Percentiles rank a stretch among this genome's conserved stretches.
These are phyloP conservation scores for Epinotia demarniana DNA, from an alignment of 2,888 invertebrate species.

Conservation along the genomic window DNA sequence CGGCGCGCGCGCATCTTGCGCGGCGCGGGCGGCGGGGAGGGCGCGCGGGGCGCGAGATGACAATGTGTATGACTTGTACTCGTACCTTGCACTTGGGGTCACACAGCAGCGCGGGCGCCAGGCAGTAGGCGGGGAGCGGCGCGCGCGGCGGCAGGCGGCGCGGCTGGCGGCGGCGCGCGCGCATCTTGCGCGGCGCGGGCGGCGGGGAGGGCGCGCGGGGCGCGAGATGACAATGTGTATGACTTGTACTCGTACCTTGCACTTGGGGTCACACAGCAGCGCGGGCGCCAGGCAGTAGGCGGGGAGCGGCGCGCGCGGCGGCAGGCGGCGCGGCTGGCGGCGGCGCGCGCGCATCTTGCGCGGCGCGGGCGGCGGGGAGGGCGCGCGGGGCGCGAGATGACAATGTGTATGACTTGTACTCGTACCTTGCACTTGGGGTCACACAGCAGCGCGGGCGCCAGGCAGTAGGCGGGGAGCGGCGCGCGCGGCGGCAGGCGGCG, in stretches of 20 bases:
- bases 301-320: constrained; percentile 69
- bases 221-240: constrained; percentile 52
- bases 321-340: constrained; percentile 72
- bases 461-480: constrained; percentile 70
- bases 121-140: constrained; percentile 70
- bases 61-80: too few species aligned
- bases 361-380: constrained; percentile 61
- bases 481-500: constrained; percentile 71
- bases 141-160: constrained; percentile 71
- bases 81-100: constrained; percentile 76
- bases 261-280: constrained; percentile 74
- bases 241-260: constrained; percentile 64
- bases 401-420: neutral
- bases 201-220: constrained; percentile 56
- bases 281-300: constrained; percentile 72
- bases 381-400: constrained; percentile 55
- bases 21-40: constrained; percentile 61
- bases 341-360: constrained; percentile 75
- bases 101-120: constrained; percentile 72
- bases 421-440: constrained; percentile 76
- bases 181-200: constrained; percentile 69
- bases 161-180: constrained; percentile 74
- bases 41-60: constrained; percentile 50
- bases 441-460: constrained; percentile 72
- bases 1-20: constrained; percentile 75